Base-by-base conservation (phyloP, 2,113 vertebrate species). In the Chelonoidis abingdonii region DNA sequence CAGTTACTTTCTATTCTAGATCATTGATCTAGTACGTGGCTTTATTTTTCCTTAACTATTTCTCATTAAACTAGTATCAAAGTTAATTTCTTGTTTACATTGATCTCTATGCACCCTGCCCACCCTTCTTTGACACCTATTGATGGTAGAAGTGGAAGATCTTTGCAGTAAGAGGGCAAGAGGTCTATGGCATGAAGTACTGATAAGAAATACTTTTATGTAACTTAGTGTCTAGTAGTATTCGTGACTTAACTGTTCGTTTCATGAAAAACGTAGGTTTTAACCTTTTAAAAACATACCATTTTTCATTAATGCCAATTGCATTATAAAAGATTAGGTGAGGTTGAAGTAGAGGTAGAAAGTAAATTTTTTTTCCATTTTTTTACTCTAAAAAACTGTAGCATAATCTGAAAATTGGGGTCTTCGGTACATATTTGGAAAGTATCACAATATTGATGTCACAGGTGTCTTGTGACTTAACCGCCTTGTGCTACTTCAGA, bases 391-490 rank as follows among this genome's bases (percentile, higher is more conserved):
- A 44, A 44, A 44, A 44, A 78, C 41, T 44, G 41, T 25, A 78
- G 75, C 75, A 47, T 14, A 27, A 25, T 78, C 75, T 47, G 75
- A 78, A 44, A 47, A 78, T 14, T 47, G 91, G 88, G 86, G 78
- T 88, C 79, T 84, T 82, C 9, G 35, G 19, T 72, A 38, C 65
- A 44, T 6, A 2, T 87, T 44, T 78, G 72, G 22, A 50, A 83
- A 88, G 87, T 92, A 29, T 50, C 31, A 35, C 24, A 86, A 57
- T n/a, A 72, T 72, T n/a, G 0, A 0, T 53, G 5, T 78, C 86
- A 27, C 94, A 96, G 96, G 95, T 97, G 95, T 88, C 31, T 96
- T 96, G 96, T 97, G 97, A 96, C 89, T 96, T 97, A 97, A 97
- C 95, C 90, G 97, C 88, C 91, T 8, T 53, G 88, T 89, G 80